A percentile compares a stretch with the other conserved stretches of the same genome.
These are phyloP conservation scores for Nothura maculosa DNA, from an alignment of 2,797 vertebrate species.

Conservation along the genomic window DNA sequence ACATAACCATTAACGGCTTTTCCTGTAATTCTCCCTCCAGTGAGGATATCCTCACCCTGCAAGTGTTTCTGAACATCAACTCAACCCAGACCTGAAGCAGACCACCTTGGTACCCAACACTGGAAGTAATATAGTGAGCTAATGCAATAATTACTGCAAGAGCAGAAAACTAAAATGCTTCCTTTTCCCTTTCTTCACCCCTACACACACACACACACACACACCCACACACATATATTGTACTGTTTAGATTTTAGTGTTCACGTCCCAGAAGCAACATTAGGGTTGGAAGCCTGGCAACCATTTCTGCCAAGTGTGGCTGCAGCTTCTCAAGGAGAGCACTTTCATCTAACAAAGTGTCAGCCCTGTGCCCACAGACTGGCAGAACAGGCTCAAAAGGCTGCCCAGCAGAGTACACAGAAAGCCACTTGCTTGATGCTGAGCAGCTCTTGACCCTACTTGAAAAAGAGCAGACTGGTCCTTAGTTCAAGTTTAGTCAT, in stretches of 20 bases:
- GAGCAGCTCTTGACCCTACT: conserved; percentile 17
- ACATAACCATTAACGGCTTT: neutral
- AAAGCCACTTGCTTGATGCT: conserved; percentile 24
- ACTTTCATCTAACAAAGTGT: conserved; percentile 22
- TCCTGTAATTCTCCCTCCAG: neutral
- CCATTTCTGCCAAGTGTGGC: conserved; percentile 29
- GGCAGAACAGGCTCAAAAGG: neutral
- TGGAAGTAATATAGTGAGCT: neutral
- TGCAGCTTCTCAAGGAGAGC: conserved; percentile 30
- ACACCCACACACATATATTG: neutral
- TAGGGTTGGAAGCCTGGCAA: conserved; percentile 34
- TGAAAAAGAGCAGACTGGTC: conserved; percentile 4
- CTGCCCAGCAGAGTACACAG: neutral
- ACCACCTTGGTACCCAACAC: neutral
- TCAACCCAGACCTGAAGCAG: neutral
- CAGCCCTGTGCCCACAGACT: neutral
- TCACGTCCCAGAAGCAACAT: conserved; percentile 32
- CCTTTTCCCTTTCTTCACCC: neutral
- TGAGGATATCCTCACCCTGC: neutral
- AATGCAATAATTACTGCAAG: neutral
- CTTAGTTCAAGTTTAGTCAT: conserved; percentile 1
- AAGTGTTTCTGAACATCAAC: neutral
- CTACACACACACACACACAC: neutral
- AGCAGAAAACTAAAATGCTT: neutral
- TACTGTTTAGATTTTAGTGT: neutral